Evolutionary conservation across 2,113 vertebrate species (phyloP).

Genomic region (Trachemys scripta): DNA sequence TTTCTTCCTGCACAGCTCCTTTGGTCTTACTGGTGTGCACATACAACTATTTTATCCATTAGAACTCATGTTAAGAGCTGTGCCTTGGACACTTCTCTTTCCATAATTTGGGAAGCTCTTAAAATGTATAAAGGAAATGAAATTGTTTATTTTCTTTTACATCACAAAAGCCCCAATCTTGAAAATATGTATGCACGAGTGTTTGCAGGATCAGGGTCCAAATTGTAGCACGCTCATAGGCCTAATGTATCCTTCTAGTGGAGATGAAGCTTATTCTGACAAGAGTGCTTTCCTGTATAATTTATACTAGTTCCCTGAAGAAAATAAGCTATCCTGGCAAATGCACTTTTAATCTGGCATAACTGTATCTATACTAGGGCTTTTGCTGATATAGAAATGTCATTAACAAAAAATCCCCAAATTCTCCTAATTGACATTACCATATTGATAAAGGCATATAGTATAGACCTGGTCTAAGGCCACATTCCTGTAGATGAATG

Average conservation of each 20-base stretch:
- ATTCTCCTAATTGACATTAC: too few species aligned
- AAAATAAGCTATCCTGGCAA: background rate
- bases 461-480: too few species aligned
- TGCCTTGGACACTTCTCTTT: background rate
- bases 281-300: background rate
- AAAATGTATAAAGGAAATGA: background rate
- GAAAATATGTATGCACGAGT: background rate
- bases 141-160: background rate
- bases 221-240: background rate
- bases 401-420: too few species aligned
- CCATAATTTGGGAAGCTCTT: background rate
- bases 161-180: background rate
- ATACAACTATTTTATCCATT: background rate
- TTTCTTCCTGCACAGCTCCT: background rate
- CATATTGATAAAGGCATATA: too few species aligned
- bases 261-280: background rate
- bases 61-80: background rate
- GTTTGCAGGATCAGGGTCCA: background rate
- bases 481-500: too few species aligned
- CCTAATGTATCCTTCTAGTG: background rate
- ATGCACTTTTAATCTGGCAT: rapidly evolving
- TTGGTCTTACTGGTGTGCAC: background rate
- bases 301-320: background rate
- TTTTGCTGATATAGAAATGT: background rate
- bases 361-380: background rate